Percentiles rank a stretch among this genome's conserved stretches.
phyloP scores from a whole-genome alignment of 2,888 invertebrate species.

The Troides helena region DNA sequence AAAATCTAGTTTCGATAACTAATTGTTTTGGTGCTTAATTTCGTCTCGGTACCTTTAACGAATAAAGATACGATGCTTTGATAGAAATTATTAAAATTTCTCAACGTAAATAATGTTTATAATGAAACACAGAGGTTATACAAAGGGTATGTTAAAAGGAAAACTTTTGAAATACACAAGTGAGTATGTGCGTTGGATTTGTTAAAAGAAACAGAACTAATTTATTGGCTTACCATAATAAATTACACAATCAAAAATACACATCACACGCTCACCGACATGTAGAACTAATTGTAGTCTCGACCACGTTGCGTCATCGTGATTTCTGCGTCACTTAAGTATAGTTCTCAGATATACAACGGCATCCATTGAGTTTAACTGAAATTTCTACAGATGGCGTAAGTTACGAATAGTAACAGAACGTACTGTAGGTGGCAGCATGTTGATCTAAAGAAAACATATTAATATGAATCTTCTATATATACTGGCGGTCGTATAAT shows the following conservation, averaged over 20 bases:
- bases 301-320: not conserved
- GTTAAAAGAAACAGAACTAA: not conserved
- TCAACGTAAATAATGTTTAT: not conserved
- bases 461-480: no score
- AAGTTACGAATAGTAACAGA: not conserved
- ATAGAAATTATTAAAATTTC: no score
- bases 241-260: not conserved
- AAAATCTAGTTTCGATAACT: no score
- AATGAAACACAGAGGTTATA: not conserved
- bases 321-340: not conserved
- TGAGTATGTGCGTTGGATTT: not conserved
- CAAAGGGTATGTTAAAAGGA: not conserved
- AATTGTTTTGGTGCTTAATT: no score
- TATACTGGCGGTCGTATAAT: no score
- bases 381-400: not conserved
- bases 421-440: not conserved
- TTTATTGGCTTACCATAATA: not conserved
- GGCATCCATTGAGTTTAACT: not conserved
- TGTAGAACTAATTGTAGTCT: not conserved
- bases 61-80: no score
- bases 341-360: not conserved
- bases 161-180: not conserved
- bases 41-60: no score
- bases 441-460: not conserved
- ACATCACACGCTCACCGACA: not conserved